Evolutionary conservation across 2,797 vertebrate species (phyloP), one percentile per base, ranked within the genome.

Genomic region (Mormyrops boulengeri): DNA sequence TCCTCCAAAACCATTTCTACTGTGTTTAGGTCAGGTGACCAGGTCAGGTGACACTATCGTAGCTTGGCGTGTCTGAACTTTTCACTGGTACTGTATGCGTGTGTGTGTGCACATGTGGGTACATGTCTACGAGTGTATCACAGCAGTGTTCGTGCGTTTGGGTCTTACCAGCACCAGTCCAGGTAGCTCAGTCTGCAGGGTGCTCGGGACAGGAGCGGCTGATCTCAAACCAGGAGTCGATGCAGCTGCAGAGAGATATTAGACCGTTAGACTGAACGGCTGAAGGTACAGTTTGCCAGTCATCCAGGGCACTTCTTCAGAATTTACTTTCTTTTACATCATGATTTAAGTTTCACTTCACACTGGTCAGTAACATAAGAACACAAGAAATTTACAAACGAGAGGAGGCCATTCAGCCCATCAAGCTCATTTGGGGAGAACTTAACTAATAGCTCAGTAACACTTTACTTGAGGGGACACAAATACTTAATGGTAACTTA

Each of bases 141-240:
- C 30, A 73, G 69, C 69, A 38, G 41, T 49, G 77, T 49, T 44
- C 22, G 38, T 2, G 7, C 4, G 30, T 62, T 30, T 88, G 60
- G n/a, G 50, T 53, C 66, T 49, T 87, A 89, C 87, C 89, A 57
- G 55, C 50, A 89, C 19, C 57, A 30, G 57, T 41, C 41, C 22
- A 22, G 49, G 84, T 53, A 49, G 94, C 95, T 99, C 98, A 99
- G 96, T 99, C 98, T 22, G 98, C 98, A 88, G 98, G 98, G 92
- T 99, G 98, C 93, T 99, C 98, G 6, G 98, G 98, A 95, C 98
- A 99, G 93, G 98, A 99, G 94, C 98, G 98, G 95, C 99, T 99
- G 96, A 99, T 98, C 96, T 99, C 98, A 96, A 99, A 99, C 98
- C 98, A 99, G 1, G 98, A 98, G 95, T 99, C 98, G 98, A 99